phyloP scores from a whole-genome alignment of 2,888 invertebrate species.

The Leptinotarsa rubiginosa region DNA sequence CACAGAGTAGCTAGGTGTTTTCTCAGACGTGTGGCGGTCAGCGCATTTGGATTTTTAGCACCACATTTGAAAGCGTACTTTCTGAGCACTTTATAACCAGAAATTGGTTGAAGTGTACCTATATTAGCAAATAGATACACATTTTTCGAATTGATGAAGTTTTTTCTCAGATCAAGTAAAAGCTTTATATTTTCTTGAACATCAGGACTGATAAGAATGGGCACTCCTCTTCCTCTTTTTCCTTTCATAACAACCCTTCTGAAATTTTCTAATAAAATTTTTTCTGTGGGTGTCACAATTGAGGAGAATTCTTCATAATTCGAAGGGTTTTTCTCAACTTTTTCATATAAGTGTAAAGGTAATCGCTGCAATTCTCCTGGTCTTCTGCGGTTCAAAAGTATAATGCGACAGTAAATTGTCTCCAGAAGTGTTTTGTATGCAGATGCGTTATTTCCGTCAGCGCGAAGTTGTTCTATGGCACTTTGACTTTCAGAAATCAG shows the following conservation, averaged over 20 bases:
- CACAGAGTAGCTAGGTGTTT: constrained; percentile 47
- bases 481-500: constrained; percentile 13
- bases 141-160: constrained; percentile 30
- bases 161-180: constrained; percentile 5
- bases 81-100: constrained; percentile 48
- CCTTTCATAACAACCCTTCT: constrained; percentile 39
- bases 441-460: constrained; percentile 18
- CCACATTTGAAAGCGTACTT: constrained; percentile 45
- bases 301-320: constrained; percentile 42
- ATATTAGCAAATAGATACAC: constrained; percentile 41
- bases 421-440: constrained; percentile 45
- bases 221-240: constrained; percentile 38
- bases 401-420: constrained; percentile 47
- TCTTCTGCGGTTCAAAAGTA: constrained; percentile 52
- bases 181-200: constrained; percentile 47
- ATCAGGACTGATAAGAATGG: constrained; percentile 45
- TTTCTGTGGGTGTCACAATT: constrained; percentile 21
- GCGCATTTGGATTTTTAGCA: constrained; percentile 44
- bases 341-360: constrained; percentile 1
- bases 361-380: constrained; percentile 51
- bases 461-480: constrained; percentile 26
- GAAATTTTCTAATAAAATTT: constrained; percentile 33
- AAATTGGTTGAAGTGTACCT: constrained; percentile 33
- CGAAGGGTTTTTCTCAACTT: neutral
- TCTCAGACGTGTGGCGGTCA: constrained; percentile 42